Evolutionary conservation across 1,140 invertebrate species (phyloP).

Genomic region (Andrena cerasifolii): DNA sequence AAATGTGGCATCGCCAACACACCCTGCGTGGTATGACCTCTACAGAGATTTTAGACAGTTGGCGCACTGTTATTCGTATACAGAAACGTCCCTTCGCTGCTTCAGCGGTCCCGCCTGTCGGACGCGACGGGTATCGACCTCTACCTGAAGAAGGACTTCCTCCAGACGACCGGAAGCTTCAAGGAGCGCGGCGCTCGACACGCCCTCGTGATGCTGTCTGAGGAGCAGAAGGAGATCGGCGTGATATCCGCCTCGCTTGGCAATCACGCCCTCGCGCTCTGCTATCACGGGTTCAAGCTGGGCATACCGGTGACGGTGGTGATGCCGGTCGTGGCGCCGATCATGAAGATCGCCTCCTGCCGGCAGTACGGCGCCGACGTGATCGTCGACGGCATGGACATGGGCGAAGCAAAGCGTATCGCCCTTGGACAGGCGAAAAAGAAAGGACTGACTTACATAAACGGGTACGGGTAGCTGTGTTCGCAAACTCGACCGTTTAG

Average conservation of each 20-base stretch:
- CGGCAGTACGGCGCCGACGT: conserved; percentile 92
- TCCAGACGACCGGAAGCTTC: conserved; percentile 96
- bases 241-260: conserved; percentile 96
- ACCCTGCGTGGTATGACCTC: conserved; percentile 89
- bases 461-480: conserved; percentile 85
- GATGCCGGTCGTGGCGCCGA: conserved; percentile 95
- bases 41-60: not conserved
- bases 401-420: conserved; percentile 91
- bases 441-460: conserved; percentile 90
- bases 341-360: conserved; percentile 97
- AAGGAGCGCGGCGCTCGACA: conserved; percentile 96
- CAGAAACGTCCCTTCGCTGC: not conserved
- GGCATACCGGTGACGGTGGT: conserved; percentile 94
- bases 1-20: conserved; percentile 91
- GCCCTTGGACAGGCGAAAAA: conserved; percentile 90
- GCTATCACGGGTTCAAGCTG: conserved; percentile 92
- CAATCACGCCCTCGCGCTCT: conserved; percentile 94
- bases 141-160: conserved; percentile 96
- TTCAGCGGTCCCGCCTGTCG: conserved; percentile 91
- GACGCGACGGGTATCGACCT: conserved; percentile 91
- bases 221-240: conserved; percentile 88
- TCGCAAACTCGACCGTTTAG: not conserved
- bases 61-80: not conserved
- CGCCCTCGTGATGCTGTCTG: conserved; percentile 89
- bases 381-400: conserved; percentile 91